Conservation (phyloP, 2,797 vertebrate species). For the Danio albolineatus region DNA sequence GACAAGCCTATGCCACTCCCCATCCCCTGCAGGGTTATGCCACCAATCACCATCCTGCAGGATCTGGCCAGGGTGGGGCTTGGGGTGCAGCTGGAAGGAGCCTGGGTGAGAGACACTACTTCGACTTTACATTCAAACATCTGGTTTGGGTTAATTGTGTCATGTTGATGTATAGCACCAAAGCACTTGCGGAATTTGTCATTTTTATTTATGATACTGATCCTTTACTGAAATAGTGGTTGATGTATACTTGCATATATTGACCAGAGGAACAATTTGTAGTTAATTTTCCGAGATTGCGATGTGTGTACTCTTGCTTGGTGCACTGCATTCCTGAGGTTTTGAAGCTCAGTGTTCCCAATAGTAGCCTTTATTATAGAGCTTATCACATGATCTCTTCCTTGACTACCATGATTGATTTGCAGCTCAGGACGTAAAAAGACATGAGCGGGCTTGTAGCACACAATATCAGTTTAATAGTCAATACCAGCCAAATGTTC, state of each 20-base stretch:
- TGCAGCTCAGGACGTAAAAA: not conserved
- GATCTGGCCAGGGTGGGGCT: slow-evolving; percentile 85
- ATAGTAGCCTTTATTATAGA: slow-evolving; percentile 7
- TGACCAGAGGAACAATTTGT: not conserved
- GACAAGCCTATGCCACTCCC: slow-evolving; percentile 93
- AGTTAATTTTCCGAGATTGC: not conserved
- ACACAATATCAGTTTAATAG: not conserved
- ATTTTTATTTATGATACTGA: not conserved
- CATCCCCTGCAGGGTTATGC: slow-evolving; percentile 97
- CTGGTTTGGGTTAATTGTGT: slow-evolving; percentile 5
- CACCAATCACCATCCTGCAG: slow-evolving; percentile 95
- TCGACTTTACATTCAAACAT: not conserved
- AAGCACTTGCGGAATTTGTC: not conserved
- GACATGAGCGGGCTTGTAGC: not conserved
- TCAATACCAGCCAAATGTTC: not conserved
- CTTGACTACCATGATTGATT: not conserved
- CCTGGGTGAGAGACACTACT: slow-evolving; percentile 79
- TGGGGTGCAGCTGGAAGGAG: slow-evolving; percentile 86
- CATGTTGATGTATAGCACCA: not conserved
- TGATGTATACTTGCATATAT: not conserved
- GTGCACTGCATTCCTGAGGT: slow-evolving; percentile 1
- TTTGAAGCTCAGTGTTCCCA: not conserved
- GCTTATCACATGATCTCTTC: not conserved
- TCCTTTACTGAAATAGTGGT: not conserved
- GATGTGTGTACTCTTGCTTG: slow-evolving; percentile 2